Percentiles rank a stretch among this genome's conserved stretches.
These are phyloP conservation scores for Onychomys arenicola DNA, from an alignment of 2,797 vertebrate species.

Conservation along the genomic window DNA sequence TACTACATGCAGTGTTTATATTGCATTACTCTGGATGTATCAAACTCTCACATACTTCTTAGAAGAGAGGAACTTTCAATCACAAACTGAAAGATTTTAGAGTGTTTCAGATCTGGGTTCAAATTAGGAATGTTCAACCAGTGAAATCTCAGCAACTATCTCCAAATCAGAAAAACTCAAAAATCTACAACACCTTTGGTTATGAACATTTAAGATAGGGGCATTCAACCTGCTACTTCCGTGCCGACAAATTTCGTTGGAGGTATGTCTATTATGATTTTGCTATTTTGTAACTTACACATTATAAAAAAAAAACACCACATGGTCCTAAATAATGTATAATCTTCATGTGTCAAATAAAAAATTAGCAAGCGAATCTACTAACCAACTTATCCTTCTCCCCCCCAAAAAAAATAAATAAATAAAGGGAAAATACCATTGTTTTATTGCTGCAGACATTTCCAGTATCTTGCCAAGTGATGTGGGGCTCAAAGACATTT, in stretches of 20 bases:
- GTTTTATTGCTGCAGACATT: neutral
- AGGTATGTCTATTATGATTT: neutral
- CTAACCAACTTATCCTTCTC: neutral
- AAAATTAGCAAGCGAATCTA: neutral
- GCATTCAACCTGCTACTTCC: neutral
- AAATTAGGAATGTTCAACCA: neutral
- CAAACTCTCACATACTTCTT: neutral
- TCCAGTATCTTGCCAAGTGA: neutral
- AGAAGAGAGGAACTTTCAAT: constrained; percentile 15
- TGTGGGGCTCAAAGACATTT: neutral
- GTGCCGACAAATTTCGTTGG: neutral
- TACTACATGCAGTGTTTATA: accelerated
- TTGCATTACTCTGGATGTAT: neutral
- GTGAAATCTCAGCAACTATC: neutral
- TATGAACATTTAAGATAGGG: neutral
- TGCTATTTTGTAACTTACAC: neutral
- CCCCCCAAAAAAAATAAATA: neutral
- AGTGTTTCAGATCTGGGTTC: neutral
- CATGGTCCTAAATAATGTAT: neutral
- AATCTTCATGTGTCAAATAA: neutral
- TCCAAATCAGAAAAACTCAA: neutral
- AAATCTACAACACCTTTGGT: neutral
- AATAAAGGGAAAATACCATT: neutral
- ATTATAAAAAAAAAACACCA: neutral
- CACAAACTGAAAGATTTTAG: neutral